phyloP scores from a whole-genome alignment of 2,113 vertebrate genomes.

The Pseudopipra pipra region DNA sequence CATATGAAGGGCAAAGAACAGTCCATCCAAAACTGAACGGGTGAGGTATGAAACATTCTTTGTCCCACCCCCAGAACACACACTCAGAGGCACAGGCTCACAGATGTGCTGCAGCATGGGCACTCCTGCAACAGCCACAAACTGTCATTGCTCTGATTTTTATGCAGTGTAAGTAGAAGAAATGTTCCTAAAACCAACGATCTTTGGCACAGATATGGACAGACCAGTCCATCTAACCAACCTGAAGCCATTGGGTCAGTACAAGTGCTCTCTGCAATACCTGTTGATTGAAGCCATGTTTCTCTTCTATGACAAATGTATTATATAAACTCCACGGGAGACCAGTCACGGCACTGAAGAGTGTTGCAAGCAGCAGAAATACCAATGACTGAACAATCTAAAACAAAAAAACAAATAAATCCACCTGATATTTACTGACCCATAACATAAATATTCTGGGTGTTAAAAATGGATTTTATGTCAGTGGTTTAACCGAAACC shows the following conservation, averaged over 20 bases:
- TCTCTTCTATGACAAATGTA: constrained; percentile 98
- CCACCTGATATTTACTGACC: neutral
- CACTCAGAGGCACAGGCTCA: neutral
- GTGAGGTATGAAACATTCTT: neutral
- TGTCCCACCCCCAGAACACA: neutral
- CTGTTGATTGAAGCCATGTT: constrained; percentile 98
- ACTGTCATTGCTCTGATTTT: neutral
- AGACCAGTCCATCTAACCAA: neutral
- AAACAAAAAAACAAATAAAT: neutral
- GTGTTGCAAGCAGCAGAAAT: constrained; percentile 90
- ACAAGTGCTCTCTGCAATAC: constrained; percentile 60
- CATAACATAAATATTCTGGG: neutral
- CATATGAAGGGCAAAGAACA: neutral
- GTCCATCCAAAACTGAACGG: neutral
- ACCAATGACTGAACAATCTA: constrained; percentile 91
- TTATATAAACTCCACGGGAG: constrained; percentile 97
- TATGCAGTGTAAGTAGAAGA: neutral
- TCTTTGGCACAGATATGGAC: neutral
- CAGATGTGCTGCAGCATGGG: accelerated
- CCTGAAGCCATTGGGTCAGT: neutral
- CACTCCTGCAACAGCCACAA: neutral
- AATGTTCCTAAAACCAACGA: neutral
- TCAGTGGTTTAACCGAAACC: neutral
- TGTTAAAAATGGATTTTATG: neutral
- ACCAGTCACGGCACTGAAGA: constrained; percentile 93